Base-by-base conservation (phyloP, 2,888 invertebrate species). In the Ochropacha duplaris region DNA sequence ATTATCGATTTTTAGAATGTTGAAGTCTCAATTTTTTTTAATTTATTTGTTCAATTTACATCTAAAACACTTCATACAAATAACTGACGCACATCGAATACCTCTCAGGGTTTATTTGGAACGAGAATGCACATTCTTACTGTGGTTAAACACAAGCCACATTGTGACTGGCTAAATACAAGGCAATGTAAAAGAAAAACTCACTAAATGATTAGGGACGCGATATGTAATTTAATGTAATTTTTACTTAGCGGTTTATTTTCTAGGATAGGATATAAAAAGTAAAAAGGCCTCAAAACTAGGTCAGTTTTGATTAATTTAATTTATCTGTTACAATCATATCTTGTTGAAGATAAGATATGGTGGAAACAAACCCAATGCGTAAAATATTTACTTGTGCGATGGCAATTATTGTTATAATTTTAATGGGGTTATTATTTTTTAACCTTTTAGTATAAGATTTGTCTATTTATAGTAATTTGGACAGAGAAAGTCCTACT, bases 251-350 rank as follows among this genome's bases (percentile, higher is more conserved):
- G 36, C n/a, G 26, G 28, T 16, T 16, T 26, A 19, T 16, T 28
- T 22, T 31, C 16, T 31, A 16, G 16, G 39, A 19, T 44, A 19
- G 16, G 19, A 44, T 19, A 19, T 11, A n/a, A 44, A 44, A 57
- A 51, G 50, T 54, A 36, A 57, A 54, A 52, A 55, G 26, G 49
- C 49, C 31, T 22, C 49, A 24, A 55, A 58, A 58, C 49, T 58
- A 55, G 58, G 58, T 55, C 58, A 58, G 24, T 26, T 34, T 11
- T 34, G 51, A 58, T 52, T 58, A 58, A 49, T 55, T 55, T 24
- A 24, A 50, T 50, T 50, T 50, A 50, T 50, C 50, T 22, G 44
- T 44, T 44, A 44, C 44, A 44, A 44, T 44, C 44, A 19, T 44
- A 44, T 44, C 44, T 44, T 31, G 52, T 52, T 34, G 22, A 52